Base-by-base conservation (phyloP, 2,797 vertebrate species). In the Rachycentron canadum region DNA sequence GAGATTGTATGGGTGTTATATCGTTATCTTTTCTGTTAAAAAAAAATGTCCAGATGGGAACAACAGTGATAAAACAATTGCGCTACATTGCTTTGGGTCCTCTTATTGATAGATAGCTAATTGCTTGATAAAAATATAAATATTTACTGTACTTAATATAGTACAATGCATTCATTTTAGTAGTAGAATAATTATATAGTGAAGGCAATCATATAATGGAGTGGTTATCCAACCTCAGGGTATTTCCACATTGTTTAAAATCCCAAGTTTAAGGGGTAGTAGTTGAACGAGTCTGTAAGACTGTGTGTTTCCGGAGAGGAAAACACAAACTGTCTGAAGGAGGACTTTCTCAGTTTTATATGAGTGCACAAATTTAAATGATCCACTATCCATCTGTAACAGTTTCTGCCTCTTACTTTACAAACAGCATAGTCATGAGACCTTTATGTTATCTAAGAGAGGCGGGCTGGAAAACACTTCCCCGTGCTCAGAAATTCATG, bases 361-460 rank as follows among this genome's bases (percentile, higher is more conserved):
- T 23, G 17, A 77, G 59, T 32, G 30, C 11, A 59, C 34, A 45
- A 84, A 82, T 86, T 79, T 21, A 79, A 78, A 84, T 76, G 14
- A 84, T 77, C 41, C 41, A 62, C 43, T 23, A 50, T 68, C 38
- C 38, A 23, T 73, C 75, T 62, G 32, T 69, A 74, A 14, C 61
- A 74, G 62, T 68, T 62, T 66, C 62, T 76, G 38, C 57, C 47
- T 73, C 58, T 49, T 68, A 56, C 85, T 86, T 82, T 77, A 79
- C 59, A 76, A 87, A 75, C 65, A 63, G 59, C 55, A 63, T 76
- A 81, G 80, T 72, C 79, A 70, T 26, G 73, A 87, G 76, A 89
- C 75, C 58, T 68, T 82, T 62, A 67, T 78, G 81, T 81, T 86
- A 68, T 90, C 67, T 78, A 50, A n/a, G 70, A 69, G 65, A 75